Base-by-base conservation (phyloP, 2,888 invertebrate genomes). In the Acheta domesticus region DNA sequence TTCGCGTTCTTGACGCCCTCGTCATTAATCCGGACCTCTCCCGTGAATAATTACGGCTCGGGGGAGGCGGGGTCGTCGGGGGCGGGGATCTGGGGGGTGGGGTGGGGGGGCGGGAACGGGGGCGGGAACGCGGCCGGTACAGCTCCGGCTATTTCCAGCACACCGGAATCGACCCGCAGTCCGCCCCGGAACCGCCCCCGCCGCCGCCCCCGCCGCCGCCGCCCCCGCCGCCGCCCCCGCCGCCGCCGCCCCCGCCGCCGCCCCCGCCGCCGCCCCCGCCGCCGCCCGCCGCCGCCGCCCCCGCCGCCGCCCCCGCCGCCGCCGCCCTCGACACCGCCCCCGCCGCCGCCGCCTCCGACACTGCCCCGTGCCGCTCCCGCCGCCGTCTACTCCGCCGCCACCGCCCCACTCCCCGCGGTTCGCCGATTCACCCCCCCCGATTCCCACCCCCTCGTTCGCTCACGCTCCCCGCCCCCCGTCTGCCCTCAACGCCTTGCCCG, bases 1-100 rank as follows among this genome's bases (percentile, higher is more conserved):
- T 62, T 62, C 62, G 62, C 62, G 62, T 62, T 62, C 62, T 62
- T 62, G 62, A 62, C 62, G 62, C 62, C 62, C 62, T n/a, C 62
- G 62, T 62, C 62, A 62, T 62, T 62, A 62, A 62, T 62, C 14
- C 62, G 62, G 62, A 62, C 16, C 62, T 62, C 62, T 62, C 62
- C 62, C 16, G 62, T 62, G 62, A 62, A 62, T 62, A 62, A 62
- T 62, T 62, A 62, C 62, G 62, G 62, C 62, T 12, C 14, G 4
- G 62, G 62, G n/a, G 62, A n/a, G 62, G 62, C 8, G 62, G 14
- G 14, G 62, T 23, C 23, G 23, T 23, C n/a, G n/a, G n/a, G 23
- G 23, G 23, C 23, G 23, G 23, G 23, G n/a, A n/a, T n/a, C n/a
- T 23, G 1, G 4, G 12, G 16, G 62, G 62, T n/a, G 2, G 62